A percentile compares a stretch with the other conserved stretches of the same genome.
These are phyloP conservation scores for Myoxocephalus aenaeus DNA, from an alignment of 2,797 vertebrate genomes.

Conservation along the genomic window DNA sequence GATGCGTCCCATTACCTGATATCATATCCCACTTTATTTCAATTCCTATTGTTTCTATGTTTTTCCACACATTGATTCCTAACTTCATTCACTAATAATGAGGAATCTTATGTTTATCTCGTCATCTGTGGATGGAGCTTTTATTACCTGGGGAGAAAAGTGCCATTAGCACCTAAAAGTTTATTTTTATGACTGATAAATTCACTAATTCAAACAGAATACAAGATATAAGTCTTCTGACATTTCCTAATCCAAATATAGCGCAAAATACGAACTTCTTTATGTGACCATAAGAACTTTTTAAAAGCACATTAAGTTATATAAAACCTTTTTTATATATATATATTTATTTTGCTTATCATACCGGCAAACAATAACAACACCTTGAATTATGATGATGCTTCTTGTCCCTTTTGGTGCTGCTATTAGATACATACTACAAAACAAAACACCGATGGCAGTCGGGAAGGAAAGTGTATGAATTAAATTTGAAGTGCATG, in stretches of 20 bases:
- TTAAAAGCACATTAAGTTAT: too few species aligned
- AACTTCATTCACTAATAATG: neutral
- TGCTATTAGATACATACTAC: neutral
- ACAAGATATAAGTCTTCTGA: too few species aligned
- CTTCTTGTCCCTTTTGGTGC: neutral
- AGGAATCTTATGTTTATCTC: neutral
- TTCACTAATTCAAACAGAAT: neutral
- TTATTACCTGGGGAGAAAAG: neutral
- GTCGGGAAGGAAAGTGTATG: neutral
- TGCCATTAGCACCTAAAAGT: neutral
- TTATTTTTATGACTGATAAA: neutral
- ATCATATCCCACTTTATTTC: neutral
- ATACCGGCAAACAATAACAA: neutral
- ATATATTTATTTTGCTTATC: neutral
- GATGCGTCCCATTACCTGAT: neutral
- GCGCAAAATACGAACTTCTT: too few species aligned
- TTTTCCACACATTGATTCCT: neutral
- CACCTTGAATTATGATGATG: neutral
- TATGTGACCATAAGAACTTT: too few species aligned
- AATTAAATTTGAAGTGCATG: neutral
- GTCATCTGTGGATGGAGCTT: neutral
- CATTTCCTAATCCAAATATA: neutral
- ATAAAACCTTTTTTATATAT: too few species aligned
- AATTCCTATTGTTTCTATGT: neutral
- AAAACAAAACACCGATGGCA: too few species aligned